These are phyloP conservation scores for Seladonia tumulorum DNA, from an alignment of 2,888 invertebrate species.

Conservation along the genomic window DNA sequence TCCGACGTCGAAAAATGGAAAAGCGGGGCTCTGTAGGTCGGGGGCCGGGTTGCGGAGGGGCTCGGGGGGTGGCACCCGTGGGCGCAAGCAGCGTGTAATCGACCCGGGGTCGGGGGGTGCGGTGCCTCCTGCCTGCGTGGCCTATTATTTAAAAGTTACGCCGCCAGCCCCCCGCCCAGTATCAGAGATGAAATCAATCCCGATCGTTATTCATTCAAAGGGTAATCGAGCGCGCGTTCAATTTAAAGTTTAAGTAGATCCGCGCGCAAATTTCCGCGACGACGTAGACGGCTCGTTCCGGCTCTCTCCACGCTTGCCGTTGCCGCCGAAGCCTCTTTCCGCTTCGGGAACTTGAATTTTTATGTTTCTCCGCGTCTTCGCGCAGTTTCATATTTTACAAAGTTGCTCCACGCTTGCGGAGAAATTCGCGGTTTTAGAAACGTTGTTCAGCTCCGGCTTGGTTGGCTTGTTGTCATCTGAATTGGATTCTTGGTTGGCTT, in stretches of 20 bases:
- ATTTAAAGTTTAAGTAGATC: conserved; percentile 45
- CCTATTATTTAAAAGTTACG: conserved; percentile 35
- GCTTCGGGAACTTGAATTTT: not conserved
- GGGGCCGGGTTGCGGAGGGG: not conserved
- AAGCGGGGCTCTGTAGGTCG: not conserved
- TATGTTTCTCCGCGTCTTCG: not conserved
- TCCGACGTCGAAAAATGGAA: conserved; percentile 21
- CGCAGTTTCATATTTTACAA: too few relatives aligned
- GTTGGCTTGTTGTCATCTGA: not conserved
- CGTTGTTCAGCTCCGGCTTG: not conserved
- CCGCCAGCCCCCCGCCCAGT: not conserved
- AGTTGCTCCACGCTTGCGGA: not conserved
- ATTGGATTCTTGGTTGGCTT: not conserved
- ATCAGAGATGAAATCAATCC: conserved; percentile 43
- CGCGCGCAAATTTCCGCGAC: conserved; percentile 15
- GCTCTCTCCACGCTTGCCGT: not conserved
- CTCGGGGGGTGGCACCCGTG: not conserved
- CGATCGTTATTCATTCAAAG: conserved; percentile 36
- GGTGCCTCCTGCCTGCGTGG: not conserved
- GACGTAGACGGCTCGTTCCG: not conserved
- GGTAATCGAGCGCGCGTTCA: conserved; percentile 23
- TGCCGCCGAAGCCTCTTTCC: not conserved
- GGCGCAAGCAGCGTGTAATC: not conserved
- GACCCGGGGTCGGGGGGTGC: not conserved
- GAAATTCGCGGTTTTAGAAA: not conserved